A percentile compares a stretch with the other conserved stretches of the same genome.
These are phyloP conservation scores for Cheirogaleus major DNA, from an alignment of 2,797 vertebrate genomes.

Conservation along the genomic window DNA sequence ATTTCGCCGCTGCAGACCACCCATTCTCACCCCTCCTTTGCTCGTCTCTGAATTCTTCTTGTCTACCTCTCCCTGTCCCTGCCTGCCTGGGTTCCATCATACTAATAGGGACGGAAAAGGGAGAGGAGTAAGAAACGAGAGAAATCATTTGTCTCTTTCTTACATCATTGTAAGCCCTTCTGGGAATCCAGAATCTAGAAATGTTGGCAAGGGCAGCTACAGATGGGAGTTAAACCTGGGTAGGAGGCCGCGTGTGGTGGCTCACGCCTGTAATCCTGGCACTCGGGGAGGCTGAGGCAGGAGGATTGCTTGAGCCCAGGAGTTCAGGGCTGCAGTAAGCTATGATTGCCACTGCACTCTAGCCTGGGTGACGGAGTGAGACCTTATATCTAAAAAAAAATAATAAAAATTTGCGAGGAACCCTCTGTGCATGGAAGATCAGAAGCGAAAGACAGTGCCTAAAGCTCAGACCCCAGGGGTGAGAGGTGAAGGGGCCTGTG, in stretches of 20 bases:
- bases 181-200: background rate
- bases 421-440: background rate
- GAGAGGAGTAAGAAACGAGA: background rate
- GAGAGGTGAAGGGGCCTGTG: background rate
- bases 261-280: background rate
- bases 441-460: background rate
- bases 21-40: rapidly evolving
- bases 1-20: rapidly evolving
- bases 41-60: background rate
- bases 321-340: background rate
- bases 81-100: background rate
- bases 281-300: background rate
- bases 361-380: background rate
- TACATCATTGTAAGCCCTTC: background rate
- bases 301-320: background rate
- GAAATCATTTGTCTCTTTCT: background rate
- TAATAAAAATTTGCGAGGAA: rapidly evolving
- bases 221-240: background rate
- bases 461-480: background rate
- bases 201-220: background rate
- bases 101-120: too few relatives aligned
- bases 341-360: background rate
- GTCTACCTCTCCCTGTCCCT: background rate
- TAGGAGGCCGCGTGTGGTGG: background rate
- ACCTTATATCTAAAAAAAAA: background rate